These are phyloP conservation scores for Tetragnatha versicolor DNA, from an alignment of 1,140 invertebrate genomes.

Conservation along the genomic window DNA sequence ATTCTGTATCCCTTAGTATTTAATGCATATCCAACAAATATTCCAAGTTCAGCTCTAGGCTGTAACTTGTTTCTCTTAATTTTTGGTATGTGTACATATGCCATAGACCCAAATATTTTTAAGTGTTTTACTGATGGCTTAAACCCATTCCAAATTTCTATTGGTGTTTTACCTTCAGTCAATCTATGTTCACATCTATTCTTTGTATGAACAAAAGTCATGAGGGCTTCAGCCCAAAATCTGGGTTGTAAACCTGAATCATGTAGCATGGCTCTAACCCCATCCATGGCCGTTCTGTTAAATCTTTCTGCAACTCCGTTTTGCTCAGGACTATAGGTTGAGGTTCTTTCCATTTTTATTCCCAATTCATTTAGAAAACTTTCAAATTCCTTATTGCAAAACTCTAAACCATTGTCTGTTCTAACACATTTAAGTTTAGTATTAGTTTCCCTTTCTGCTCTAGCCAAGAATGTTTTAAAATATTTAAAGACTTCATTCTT, in stretches of 20 bases:
- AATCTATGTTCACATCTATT: neutral
- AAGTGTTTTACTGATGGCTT: neutral
- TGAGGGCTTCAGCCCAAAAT: neutral
- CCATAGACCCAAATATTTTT: slow-evolving; percentile 12
- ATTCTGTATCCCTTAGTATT: neutral
- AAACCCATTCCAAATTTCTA: neutral
- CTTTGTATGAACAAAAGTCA: neutral
- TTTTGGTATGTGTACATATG: neutral
- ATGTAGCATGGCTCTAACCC: neutral
- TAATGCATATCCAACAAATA: neutral
- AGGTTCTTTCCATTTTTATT: neutral
- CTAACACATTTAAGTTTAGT: neutral
- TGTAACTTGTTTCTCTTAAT: neutral
- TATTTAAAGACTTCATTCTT: neutral
- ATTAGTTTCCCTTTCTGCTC: neutral
- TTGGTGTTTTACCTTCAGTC: neutral
- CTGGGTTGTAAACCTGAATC: neutral
- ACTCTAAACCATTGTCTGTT: neutral
- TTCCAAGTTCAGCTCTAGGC: neutral
- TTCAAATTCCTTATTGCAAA: slow-evolving; percentile 2
- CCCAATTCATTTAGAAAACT: neutral
- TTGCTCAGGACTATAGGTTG: neutral
- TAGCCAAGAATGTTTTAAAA: neutral
- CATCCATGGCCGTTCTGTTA: neutral
- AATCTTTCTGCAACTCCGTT: neutral